Percentiles rank a stretch among this genome's conserved stretches.
Evolutionary conservation across 2,888 invertebrate species (phyloP).

Genomic region (Harpalus rufipes): DNA sequence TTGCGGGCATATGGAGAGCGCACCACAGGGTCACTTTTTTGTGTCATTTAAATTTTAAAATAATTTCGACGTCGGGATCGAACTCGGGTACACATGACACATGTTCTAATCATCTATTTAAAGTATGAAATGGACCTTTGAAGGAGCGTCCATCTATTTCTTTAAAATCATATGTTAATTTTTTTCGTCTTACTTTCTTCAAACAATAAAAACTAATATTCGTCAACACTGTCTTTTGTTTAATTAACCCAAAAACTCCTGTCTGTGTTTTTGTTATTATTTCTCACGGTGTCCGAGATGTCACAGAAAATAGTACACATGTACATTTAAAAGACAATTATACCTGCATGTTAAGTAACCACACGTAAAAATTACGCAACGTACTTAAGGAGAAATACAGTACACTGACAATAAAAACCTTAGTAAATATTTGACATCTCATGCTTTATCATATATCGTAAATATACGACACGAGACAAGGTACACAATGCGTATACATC

Average conservation of each 20-base stretch:
- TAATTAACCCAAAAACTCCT: conserved; percentile 14
- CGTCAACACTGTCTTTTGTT: conserved; percentile 13
- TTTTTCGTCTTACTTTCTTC: conserved; percentile 7
- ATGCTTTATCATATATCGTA: conserved; percentile 23
- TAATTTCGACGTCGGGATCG: no score
- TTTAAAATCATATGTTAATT: background rate
- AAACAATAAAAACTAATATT: background rate
- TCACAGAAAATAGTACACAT: conserved; percentile 10
- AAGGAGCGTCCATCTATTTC: no score
- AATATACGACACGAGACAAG: conserved; percentile 4
- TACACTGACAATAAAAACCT: conserved; percentile 23
- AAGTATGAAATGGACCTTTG: no score
- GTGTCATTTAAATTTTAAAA: no score
- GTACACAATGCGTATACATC: background rate
- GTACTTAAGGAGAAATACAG: conserved; percentile 5
- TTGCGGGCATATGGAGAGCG: no score
- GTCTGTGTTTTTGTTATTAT: conserved; percentile 8
- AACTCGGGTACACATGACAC: no score
- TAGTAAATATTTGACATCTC: conserved; percentile 37
- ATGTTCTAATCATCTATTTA: no score
- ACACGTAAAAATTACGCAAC: conserved; percentile 35
- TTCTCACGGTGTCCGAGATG: conserved; percentile 36
- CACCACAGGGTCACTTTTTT: no score
- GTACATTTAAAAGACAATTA: conserved; percentile 1
- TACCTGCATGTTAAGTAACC: conserved; percentile 11